Conservation (phyloP, 2,797 vertebrate genomes). For the Hippopotamyrus pictus region DNA sequence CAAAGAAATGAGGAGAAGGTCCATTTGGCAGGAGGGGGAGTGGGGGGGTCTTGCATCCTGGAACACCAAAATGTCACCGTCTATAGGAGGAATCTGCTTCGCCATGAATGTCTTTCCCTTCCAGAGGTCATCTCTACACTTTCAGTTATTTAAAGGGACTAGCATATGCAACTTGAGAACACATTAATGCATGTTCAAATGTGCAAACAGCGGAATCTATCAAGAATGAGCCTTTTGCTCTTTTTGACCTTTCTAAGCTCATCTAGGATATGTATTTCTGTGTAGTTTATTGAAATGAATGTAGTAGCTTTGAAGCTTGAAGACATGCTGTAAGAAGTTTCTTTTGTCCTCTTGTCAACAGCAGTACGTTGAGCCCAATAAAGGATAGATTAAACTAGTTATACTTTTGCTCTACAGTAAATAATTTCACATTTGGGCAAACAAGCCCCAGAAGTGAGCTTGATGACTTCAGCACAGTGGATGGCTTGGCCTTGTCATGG, state of each 20-base stretch:
- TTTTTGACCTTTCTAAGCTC: not conserved
- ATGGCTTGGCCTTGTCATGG: no score
- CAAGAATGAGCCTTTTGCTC: not conserved
- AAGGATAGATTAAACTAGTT: not conserved
- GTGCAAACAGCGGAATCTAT: not conserved
- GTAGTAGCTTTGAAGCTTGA: not conserved
- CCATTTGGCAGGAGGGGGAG: not conserved
- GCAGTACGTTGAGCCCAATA: not conserved
- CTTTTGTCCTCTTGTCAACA: not conserved
- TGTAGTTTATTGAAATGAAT: not conserved
- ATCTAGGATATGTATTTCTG: not conserved
- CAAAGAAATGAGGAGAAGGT: constrained; percentile 42
- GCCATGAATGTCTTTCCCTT: not conserved
- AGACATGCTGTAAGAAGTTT: not conserved
- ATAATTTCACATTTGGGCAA: not conserved
- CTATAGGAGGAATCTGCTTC: constrained; percentile 21
- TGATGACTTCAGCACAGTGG: not conserved
- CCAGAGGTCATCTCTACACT: not conserved
- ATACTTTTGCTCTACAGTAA: not conserved
- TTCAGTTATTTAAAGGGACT: not conserved
- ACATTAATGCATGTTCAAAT: not conserved
- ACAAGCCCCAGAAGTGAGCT: not conserved
- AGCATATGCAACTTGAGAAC: not conserved
- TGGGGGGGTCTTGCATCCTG: not conserved
- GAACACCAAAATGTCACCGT: not conserved